These are phyloP conservation scores for Sisyra terminalis DNA, from an alignment of 2,888 invertebrate species.

Conservation along the genomic window DNA sequence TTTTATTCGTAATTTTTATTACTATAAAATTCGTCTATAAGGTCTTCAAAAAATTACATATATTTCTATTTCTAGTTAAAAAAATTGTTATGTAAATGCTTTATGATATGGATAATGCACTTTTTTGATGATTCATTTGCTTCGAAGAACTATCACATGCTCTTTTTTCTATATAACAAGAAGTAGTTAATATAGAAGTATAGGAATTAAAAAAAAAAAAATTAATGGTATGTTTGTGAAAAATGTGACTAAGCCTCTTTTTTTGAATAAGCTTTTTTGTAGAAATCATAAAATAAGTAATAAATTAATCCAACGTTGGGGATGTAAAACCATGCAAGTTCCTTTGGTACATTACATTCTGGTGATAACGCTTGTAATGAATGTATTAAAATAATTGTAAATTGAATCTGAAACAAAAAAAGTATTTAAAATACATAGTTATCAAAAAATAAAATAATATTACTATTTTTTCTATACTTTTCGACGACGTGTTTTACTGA, in stretches of 20 bases:
- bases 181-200: too few relatives aligned
- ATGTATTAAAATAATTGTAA: constrained; percentile 39
- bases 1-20: too few relatives aligned
- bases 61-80: too few relatives aligned
- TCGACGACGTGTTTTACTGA: background rate
- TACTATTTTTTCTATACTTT: background rate
- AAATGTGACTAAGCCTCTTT: constrained; percentile 14
- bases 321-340: constrained; percentile 33
- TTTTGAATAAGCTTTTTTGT: constrained; percentile 33
- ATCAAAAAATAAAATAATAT: background rate
- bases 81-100: too few relatives aligned
- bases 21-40: too few relatives aligned
- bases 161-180: too few relatives aligned
- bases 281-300: constrained; percentile 53
- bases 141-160: too few relatives aligned
- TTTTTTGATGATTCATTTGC: too few relatives aligned
- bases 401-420: constrained; percentile 37
- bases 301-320: constrained; percentile 41
- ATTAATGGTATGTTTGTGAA: too few relatives aligned
- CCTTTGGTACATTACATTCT: constrained; percentile 34
- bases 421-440: constrained; percentile 7
- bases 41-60: too few relatives aligned
- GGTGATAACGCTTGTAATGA: constrained; percentile 32
- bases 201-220: too few relatives aligned
- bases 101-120: too few relatives aligned